Evolutionary conservation across 2,888 invertebrate genomes (phyloP).

Genomic region (Diadegma fenestrale): DNA sequence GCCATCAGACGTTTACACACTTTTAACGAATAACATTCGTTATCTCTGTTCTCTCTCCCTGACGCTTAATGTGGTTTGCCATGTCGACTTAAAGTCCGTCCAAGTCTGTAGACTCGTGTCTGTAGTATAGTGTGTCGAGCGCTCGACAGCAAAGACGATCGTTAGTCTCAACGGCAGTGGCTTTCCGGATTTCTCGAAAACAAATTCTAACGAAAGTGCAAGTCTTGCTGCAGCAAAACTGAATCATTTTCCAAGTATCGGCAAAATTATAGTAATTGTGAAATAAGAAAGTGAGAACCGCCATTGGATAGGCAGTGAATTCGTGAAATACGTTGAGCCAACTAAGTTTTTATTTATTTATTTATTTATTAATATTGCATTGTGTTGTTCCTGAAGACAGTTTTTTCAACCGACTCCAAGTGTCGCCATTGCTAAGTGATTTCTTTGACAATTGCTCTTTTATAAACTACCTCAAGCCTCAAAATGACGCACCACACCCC

Average conservation of each 20-base stretch:
- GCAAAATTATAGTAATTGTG: background rate
- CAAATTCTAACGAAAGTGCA: background rate
- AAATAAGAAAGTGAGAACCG: background rate
- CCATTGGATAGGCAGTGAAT: background rate
- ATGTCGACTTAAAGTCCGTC: slow-evolving; percentile 53
- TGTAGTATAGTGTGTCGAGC: slow-evolving; percentile 52
- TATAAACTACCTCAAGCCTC: background rate
- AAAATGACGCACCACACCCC: slow-evolving; percentile 52
- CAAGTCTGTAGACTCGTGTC: slow-evolving; percentile 48
- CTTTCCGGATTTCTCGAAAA: background rate
- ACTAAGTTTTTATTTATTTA: too few relatives aligned
- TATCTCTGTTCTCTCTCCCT: slow-evolving; percentile 64
- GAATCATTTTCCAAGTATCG: slow-evolving; percentile 3
- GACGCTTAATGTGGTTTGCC: slow-evolving; percentile 23
- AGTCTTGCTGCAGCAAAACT: background rate
- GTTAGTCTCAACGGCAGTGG: slow-evolving; percentile 4
- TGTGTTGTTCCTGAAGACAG: background rate
- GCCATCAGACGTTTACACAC: slow-evolving; percentile 36
- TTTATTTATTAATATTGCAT: background rate
- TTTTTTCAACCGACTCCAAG: background rate
- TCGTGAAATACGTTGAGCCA: background rate
- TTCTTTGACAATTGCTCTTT: background rate
- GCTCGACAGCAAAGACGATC: slow-evolving; percentile 31
- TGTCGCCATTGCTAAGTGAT: background rate
- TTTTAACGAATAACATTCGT: slow-evolving; percentile 71